Evolutionary conservation across 2,113 vertebrate species (phyloP).

Genomic region (Lepisosteus oculatus): DNA sequence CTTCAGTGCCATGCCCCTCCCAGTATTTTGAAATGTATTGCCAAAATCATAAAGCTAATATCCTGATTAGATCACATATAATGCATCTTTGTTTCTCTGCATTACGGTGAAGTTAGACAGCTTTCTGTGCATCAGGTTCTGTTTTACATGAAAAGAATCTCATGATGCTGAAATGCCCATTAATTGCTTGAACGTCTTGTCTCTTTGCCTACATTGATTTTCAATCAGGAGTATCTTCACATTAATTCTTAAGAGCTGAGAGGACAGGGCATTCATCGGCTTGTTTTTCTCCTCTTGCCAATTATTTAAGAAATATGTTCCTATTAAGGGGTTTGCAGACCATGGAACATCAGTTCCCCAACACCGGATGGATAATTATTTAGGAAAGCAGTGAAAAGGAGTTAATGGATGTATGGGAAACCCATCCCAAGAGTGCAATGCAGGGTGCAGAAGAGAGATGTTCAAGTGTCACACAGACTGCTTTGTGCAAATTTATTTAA

Average conservation of each 20-base stretch:
- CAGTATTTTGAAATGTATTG: no score
- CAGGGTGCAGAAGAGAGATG: not conserved
- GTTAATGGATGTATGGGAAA: not conserved
- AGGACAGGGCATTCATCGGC: not conserved
- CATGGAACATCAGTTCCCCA: not conserved
- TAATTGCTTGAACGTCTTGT: not conserved
- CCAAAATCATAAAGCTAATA: no score
- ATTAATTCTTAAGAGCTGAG: not conserved
- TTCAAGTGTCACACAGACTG: not conserved
- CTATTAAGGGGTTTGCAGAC: not conserved
- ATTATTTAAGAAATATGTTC: slow-evolving; percentile 1
- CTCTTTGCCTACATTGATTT: not conserved
- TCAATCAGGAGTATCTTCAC: not conserved
- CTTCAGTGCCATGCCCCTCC: no score
- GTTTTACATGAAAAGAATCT: no score
- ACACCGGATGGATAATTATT: not conserved
- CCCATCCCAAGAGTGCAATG: not conserved
- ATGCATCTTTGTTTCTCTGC: no score
- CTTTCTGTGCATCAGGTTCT: no score
- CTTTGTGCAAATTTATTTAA: no score
- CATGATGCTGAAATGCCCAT: not conserved
- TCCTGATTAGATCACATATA: no score
- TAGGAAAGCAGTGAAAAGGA: not conserved
- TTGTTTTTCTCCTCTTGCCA: not conserved
- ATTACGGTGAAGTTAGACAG: no score